Evolutionary conservation across 1,140 invertebrate species (phyloP).

Genomic region (Anoplolepis gracilipes): DNA sequence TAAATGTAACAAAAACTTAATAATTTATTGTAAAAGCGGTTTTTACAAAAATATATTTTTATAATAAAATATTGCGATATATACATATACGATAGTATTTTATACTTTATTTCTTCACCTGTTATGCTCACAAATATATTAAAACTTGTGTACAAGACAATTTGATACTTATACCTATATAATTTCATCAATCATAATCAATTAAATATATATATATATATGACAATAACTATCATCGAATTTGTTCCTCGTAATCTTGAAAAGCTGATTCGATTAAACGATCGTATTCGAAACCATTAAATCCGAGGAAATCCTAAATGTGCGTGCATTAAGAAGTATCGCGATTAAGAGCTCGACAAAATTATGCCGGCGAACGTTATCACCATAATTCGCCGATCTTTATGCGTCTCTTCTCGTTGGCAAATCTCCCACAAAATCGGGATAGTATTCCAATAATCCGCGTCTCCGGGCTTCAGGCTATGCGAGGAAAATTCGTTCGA

Average conservation of each 20-base stretch:
- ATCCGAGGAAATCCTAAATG: neutral
- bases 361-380: slow-evolving; percentile 25
- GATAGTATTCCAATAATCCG: slow-evolving; percentile 53
- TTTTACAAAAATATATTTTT: slow-evolving; percentile 14
- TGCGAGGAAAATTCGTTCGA: slow-evolving; percentile 33
- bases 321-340: slow-evolving; percentile 31
- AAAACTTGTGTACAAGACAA: neutral
- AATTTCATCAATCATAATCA: slow-evolving; percentile 4
- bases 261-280: neutral
- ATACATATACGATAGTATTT: neutral
- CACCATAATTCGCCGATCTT: slow-evolving; percentile 42
- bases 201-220: slow-evolving; percentile 2
- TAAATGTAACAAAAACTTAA: slow-evolving; percentile 20
- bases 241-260: neutral
- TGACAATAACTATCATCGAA: neutral
- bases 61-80: neutral
- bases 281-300: neutral
- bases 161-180: neutral
- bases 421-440: slow-evolving; percentile 22
- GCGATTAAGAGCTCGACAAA: neutral
- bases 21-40: slow-evolving; percentile 30
- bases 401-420: slow-evolving; percentile 11
- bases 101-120: slow-evolving; percentile 11
- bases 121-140: neutral
- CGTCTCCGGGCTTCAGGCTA: slow-evolving; percentile 18